Evolutionary conservation across 2,888 invertebrate species (phyloP).

Genomic region (Galeopsomyia nigrocyanea): DNA sequence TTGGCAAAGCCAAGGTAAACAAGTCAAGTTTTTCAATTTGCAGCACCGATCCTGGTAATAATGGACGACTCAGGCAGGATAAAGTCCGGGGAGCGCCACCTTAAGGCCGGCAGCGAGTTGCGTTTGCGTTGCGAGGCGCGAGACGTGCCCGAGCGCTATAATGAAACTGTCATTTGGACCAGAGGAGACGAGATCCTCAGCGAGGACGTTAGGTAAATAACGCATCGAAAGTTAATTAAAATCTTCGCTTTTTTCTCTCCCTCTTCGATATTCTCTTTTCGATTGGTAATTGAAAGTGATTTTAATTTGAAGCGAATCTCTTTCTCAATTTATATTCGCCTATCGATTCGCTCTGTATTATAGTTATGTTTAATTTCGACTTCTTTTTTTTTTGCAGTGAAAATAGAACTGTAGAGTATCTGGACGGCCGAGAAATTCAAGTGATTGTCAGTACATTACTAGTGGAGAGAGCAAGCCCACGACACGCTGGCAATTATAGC

Average conservation of each 20-base stretch:
- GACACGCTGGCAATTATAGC: conserved; percentile 75
- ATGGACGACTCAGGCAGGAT: conserved; percentile 74
- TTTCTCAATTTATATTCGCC: not conserved
- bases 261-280: not conserved
- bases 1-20: too few relatives aligned
- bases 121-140: conserved; percentile 72
- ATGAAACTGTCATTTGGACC: conserved; percentile 71
- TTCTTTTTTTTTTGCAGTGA: conserved; percentile 65
- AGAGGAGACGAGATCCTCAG: conserved; percentile 71
- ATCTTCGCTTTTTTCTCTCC: not conserved
- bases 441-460: conserved; percentile 71
- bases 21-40: conserved; percentile 50
- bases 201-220: conserved; percentile 71
- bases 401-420: conserved; percentile 67
- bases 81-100: conserved; percentile 73
- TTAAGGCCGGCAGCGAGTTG: conserved; percentile 73
- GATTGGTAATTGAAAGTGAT: not conserved
- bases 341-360: too few relatives aligned
- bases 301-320: not conserved
- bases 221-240: conserved; percentile 27
- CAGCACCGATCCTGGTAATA: conserved; percentile 74
- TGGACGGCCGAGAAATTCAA: conserved; percentile 64
- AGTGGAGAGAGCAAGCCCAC: conserved; percentile 72
- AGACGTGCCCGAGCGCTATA: conserved; percentile 66
- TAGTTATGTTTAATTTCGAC: not conserved